phyloP scores from a whole-genome alignment of 2,888 invertebrate species.

The Yponomeuta malinellus region DNA sequence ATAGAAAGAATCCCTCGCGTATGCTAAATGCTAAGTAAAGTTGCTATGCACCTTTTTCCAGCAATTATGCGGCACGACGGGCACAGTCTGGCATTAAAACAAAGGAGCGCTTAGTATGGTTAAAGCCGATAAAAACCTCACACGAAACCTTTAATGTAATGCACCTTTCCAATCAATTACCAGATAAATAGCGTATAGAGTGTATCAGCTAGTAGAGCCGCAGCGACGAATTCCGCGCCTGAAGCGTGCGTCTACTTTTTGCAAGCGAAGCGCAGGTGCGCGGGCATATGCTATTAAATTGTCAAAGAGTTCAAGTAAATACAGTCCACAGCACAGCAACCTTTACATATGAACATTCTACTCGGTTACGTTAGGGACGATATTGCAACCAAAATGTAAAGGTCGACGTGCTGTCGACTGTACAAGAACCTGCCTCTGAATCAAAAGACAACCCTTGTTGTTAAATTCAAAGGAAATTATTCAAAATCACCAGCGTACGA shows the following conservation, averaged over 20 bases:
- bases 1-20: background rate
- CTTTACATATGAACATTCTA: too few relatives aligned
- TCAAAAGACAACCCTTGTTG: slow-evolving; percentile 47
- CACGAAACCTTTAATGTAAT: slow-evolving; percentile 18
- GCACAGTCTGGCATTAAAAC: slow-evolving; percentile 21
- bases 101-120: slow-evolving; percentile 42
- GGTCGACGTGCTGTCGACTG: slow-evolving; percentile 18
- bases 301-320: slow-evolving; percentile 63
- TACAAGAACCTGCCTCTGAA: slow-evolving; percentile 34
- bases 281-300: slow-evolving; percentile 73
- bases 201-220: slow-evolving; percentile 44
- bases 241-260: slow-evolving; percentile 72
- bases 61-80: background rate
- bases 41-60: slow-evolving; percentile 1
- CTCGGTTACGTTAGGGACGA: too few relatives aligned
- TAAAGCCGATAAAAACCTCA: slow-evolving; percentile 35
- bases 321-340: too few relatives aligned
- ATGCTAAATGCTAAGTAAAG: background rate
- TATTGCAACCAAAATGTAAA: too few relatives aligned
- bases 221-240: slow-evolving; percentile 71
- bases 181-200: slow-evolving; percentile 69
- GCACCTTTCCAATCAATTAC: slow-evolving; percentile 73
- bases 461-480: slow-evolving; percentile 9
- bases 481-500: slow-evolving; percentile 22
- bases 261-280: slow-evolving; percentile 62